Evolutionary conservation across 2,113 vertebrate genomes (phyloP).

Genomic region (Pao palembangensis): DNA sequence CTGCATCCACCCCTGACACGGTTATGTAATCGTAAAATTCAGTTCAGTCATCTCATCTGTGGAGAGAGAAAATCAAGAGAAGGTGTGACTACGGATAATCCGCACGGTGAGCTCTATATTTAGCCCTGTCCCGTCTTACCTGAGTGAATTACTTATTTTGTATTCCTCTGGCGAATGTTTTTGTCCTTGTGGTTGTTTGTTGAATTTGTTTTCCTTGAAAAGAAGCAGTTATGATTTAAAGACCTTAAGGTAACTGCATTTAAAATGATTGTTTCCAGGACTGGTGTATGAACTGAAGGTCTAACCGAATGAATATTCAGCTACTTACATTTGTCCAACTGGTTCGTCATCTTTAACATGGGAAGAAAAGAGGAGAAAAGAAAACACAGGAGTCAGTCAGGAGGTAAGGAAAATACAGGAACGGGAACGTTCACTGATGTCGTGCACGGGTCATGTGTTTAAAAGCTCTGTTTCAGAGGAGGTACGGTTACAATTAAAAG

Average conservation of each 20-base stretch:
- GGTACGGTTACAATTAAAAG: too few relatives aligned
- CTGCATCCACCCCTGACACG: slow-evolving; percentile 61
- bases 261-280: slow-evolving; percentile 1
- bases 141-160: slow-evolving; percentile 80
- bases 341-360: slow-evolving; percentile 88
- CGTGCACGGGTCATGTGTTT: slow-evolving; percentile 8
- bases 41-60: slow-evolving; percentile 72
- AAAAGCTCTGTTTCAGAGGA: slow-evolving; percentile 3
- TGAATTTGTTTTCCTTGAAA: slow-evolving; percentile 94
- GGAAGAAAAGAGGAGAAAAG: slow-evolving; percentile 35
- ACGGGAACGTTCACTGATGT: slow-evolving; percentile 5
- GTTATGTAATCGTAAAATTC: slow-evolving; percentile 68
- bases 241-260: slow-evolving; percentile 12
- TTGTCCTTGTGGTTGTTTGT: slow-evolving; percentile 99
- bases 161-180: slow-evolving; percentile 98
- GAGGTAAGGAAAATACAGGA: not conserved
- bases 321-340: slow-evolving; percentile 92
- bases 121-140: slow-evolving; percentile 55
- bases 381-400: slow-evolving; percentile 44
- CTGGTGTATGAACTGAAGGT: not conserved
- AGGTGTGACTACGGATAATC: slow-evolving; percentile 53
- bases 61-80: slow-evolving; percentile 50
- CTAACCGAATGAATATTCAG: not conserved
- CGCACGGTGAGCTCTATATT: slow-evolving; percentile 47
- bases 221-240: slow-evolving; percentile 35